Evolutionary conservation across 2,888 invertebrate species (phyloP), one percentile per base, ranked within the genome.

Genomic region (Tortricodes alternella): DNA sequence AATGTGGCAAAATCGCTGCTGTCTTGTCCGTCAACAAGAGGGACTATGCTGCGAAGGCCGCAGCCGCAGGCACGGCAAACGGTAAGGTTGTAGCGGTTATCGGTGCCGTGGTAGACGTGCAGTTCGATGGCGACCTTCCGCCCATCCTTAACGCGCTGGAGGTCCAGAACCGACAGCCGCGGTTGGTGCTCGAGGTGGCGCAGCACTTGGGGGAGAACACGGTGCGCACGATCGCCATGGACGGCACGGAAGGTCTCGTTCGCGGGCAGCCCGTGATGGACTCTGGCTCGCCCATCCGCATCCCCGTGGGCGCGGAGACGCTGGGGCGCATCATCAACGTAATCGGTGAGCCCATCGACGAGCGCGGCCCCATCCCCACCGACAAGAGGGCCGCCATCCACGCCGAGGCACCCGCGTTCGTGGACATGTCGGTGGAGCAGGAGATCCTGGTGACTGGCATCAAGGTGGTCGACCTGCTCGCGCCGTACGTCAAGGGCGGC

Each of bases 81-180:
- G 96, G 96, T 70, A 93, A 91, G 81, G 93, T 99, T 64, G 97
- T 98, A 34, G 98, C 98, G 50, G 98, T 99, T 58, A 99, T 99
- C 83, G 98, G 98, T 93, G 98, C 99, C 80, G 98, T 99, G 93
- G 98, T 99, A 53, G 99, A 99, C 83, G 98, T 99, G 6, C 98
- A 98, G 83, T 99, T 99, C 80, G 98, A 98, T 59, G 97, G 96
- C 67, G 92, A 93, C 53, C 93, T 99, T 50, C 99, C 99, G 53
- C 95, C 97, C 50, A 99, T 99, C 85, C 93, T 99, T 62, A 99
- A 99, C 92, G 97, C 98, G 55, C 91, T 99, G 73, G 98, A 99
- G 86, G 98, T 99, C 4, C 93, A 95, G 74, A 95, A 96, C 78
- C 95, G 98, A 65, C 89, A 92, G 58, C 96, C 97, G 32, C 80